Base-by-base conservation (phyloP, 1,140 invertebrate species). In the Dufourea novaeangliae region DNA sequence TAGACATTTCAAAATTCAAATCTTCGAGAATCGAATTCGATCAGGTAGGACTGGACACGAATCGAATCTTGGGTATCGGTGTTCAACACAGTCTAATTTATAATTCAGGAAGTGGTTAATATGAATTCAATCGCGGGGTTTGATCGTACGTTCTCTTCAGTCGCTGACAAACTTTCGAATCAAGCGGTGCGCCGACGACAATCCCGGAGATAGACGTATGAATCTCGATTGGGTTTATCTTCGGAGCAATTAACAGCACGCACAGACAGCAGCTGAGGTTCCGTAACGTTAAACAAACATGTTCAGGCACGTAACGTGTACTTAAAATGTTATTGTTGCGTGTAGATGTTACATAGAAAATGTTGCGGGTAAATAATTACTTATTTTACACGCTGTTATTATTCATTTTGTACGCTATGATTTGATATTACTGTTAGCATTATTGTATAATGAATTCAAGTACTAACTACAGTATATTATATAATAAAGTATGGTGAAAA, bases 81-180 rank as follows among this genome's bases (percentile, higher is more conserved):
- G 50, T 37, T 25, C 29, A n/a, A 22, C 25, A 37, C 32, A n/a
- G 5, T 69, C 27, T 27, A 46, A 46, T 64, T 14, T 64, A 29
- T 27, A 64, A 25, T 64, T 64, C 25, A 44, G 25, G 25, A 46
- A 66, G 25, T 22, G 5, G 10, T 66, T 29, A 32, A 46, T 27
- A 29, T 17, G 17, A 29, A 46, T 66, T 46, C 17, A n/a, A 32
- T 29, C 20, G 41, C 41, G 11, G 2, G 25, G 25, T 46, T 46
- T 20, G 41, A 29, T 27, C 5, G 27, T 61, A 61, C 10, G 20
- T 34, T 61, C 57, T 37, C 29, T 6, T 61, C 20, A 61, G 25
- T 29, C 59, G 25, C n/a, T 25, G 34, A 39, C 59, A 52, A 67
- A 46, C 44, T 54, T 68, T 54, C 46, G 46, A 54, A 54, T 54